Evolutionary conservation across 2,888 invertebrate genomes (phyloP), one percentile per base, ranked within the genome.

Genomic region (Euphydryas editha): DNA sequence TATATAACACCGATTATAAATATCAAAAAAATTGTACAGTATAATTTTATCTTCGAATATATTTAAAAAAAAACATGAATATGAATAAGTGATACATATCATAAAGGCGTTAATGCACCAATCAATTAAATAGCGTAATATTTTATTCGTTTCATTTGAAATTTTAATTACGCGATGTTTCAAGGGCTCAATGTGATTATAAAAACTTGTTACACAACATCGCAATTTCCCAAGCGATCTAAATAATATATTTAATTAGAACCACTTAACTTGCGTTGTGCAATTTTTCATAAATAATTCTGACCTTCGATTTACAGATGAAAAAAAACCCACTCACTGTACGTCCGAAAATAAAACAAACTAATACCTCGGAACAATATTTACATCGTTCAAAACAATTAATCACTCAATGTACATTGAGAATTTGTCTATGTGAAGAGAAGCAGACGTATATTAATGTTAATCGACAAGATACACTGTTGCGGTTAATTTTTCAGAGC

Each of bases 211-310:
- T 7, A 30, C 30, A 5, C 8, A 30, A 44, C 42, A 2, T 44
- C n/a, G 17, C 13, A 47, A 46, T 59, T 59, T 59, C 59, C 59
- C 59, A 36, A 20, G 47, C 24, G 49, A 59, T 49, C 18, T 13
- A 39, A 20, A 13, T 18, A 57, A 21, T 24, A 37, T n/a, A 21
- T 15, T n/a, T n/a, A n/a, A n/a, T n/a, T 15, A 15, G 3, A 49
- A 15, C 1, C 15, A 49, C 21, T 24, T 51, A 24, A 15, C 49
- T n/a, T 24, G n/a, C 17, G 6, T 21, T 39, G 20, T 46, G 30
- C 59, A 59, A 56, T 39, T 49, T 60, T 56, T 55, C 30, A 47
- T 60, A 65, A 65, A 65, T 60, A 60, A 24, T 24, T 49, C 55
- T 37, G 20, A 59, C 65, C 55, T 65, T 55, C 59, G 54, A 39